phyloP scores from a whole-genome alignment of 2,113 vertebrate species.

The Trochalopteron elliotii region DNA sequence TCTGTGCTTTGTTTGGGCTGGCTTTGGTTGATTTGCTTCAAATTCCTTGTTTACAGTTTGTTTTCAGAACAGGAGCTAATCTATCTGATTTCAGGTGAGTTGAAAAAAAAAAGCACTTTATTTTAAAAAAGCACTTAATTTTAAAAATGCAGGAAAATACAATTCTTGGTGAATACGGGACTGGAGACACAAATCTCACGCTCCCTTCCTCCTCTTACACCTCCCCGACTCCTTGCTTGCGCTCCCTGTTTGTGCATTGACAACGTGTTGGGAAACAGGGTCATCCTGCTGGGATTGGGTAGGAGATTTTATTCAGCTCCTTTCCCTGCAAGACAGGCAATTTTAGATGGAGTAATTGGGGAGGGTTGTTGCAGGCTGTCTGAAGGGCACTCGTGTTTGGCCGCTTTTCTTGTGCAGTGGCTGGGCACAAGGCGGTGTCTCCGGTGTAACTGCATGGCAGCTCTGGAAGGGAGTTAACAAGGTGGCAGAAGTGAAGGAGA shows the following conservation, averaged over 20 bases:
- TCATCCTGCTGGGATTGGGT: neutral
- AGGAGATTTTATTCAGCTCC: neutral
- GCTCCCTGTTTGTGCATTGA: neutral
- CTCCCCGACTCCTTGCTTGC: neutral
- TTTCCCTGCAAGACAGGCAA: neutral
- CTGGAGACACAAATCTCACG: neutral
- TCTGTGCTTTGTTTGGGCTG: conserved; percentile 59
- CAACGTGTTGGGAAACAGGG: neutral
- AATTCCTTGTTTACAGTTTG: conserved; percentile 67
- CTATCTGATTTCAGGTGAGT: neutral
- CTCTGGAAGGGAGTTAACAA: conserved; percentile 33
- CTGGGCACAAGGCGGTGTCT: conserved; percentile 23
- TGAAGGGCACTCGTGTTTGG: conserved; percentile 23
- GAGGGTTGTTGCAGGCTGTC: conserved; percentile 4
- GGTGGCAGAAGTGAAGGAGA: neutral
- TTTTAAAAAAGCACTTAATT: neutral
- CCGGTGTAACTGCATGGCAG: conserved; percentile 28
- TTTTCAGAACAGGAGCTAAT: conserved; percentile 23
- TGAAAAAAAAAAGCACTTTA: neutral
- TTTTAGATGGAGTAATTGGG: conserved; percentile 23
- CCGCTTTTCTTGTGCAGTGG: neutral
- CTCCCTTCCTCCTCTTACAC: neutral
- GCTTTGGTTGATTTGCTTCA: conserved; percentile 51
- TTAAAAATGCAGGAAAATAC: conserved; percentile 1
- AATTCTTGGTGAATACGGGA: neutral